Conservation (phyloP, 1,140 invertebrate species). For the Leptestheria dahalacensis region DNA sequence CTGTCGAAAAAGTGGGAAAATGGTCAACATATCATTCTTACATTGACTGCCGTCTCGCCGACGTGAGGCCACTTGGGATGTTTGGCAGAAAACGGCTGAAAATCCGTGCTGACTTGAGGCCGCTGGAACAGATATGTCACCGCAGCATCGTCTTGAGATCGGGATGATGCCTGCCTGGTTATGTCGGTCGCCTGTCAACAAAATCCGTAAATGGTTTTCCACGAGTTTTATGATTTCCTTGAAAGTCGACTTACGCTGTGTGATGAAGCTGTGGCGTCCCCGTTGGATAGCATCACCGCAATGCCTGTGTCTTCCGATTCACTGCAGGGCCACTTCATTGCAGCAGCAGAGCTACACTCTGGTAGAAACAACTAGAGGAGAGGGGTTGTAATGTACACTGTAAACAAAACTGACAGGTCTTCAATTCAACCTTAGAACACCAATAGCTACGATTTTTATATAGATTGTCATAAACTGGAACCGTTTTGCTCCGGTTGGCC, state of each 20-base stretch:
- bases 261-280: constrained; percentile 3
- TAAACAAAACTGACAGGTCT: too few relatives aligned
- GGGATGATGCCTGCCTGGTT: constrained; percentile 18
- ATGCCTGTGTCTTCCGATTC: constrained; percentile 6
- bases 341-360: too few relatives aligned
- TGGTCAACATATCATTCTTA: too few relatives aligned
- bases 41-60: background rate
- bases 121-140: constrained; percentile 76
- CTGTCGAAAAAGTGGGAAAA: too few relatives aligned
- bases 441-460: too few relatives aligned
- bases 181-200: constrained; percentile 8
- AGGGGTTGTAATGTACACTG: too few relatives aligned
- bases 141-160: constrained; percentile 66
- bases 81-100: constrained; percentile 44
- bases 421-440: too few relatives aligned
- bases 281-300: constrained; percentile 11
- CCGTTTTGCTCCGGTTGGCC: too few relatives aligned
- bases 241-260: constrained; percentile 7
- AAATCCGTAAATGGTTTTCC: background rate
- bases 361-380: too few relatives aligned
- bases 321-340: constrained; percentile 14
- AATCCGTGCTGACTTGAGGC: constrained; percentile 54
- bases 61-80: constrained; percentile 49
- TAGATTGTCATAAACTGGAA: too few relatives aligned
- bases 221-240: background rate